Conservation (phyloP, 2,113 vertebrate species). For the Myotis yumanensis region DNA sequence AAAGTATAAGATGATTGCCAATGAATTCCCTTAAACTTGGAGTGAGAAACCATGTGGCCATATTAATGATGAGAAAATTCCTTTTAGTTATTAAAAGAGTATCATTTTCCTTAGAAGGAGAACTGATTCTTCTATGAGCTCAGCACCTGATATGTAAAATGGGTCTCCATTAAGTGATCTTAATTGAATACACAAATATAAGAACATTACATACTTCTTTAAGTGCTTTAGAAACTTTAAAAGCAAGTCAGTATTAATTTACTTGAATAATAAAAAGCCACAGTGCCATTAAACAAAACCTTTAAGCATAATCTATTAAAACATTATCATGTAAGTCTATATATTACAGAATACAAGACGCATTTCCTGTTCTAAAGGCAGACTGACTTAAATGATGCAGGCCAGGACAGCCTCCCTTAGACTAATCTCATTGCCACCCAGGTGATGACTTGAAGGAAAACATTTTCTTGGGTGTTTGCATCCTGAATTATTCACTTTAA, state of each 20-base stretch:
- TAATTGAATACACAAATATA: neutral
- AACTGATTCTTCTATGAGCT: neutral
- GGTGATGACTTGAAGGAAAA: neutral
- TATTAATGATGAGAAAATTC: slow-evolving; percentile 1
- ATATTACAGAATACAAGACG: neutral
- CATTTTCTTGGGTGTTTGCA: neutral
- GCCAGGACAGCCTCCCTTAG: neutral
- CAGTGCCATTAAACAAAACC: neutral
- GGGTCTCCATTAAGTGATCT: neutral
- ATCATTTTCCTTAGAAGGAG: neutral
- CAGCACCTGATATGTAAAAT: neutral
- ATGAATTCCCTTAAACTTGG: neutral
- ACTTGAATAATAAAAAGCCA: neutral
- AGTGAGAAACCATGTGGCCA: neutral
- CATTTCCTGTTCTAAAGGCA: neutral
- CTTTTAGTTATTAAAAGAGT: neutral
- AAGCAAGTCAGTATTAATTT: neutral
- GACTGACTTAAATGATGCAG: neutral
- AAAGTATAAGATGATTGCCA: neutral
- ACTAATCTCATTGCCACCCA: neutral
- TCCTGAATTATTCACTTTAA: neutral
- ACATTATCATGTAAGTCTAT: neutral
- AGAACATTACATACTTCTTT: neutral
- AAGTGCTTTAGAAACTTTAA: neutral
- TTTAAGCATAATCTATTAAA: neutral